Evolutionary conservation across 2,113 vertebrate genomes (phyloP).

Genomic region (Poeciliopsis occidentalis): DNA sequence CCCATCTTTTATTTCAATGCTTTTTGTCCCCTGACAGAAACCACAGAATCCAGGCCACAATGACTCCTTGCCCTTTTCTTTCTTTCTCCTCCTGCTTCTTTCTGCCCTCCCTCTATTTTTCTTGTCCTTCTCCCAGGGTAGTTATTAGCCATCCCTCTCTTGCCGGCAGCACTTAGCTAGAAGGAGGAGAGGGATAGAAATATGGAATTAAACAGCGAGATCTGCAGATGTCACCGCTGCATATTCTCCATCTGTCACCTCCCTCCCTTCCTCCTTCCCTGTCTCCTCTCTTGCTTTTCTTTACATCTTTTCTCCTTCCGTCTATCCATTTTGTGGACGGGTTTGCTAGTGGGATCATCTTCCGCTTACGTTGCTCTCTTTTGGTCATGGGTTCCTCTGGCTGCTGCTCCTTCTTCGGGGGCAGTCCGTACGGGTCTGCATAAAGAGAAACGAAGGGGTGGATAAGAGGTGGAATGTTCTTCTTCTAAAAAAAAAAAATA

Average conservation of each 20-base stretch:
- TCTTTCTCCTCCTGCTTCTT: slow-evolving; percentile 21
- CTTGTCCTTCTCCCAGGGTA: slow-evolving; percentile 69
- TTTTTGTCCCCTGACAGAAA: slow-evolving; percentile 24
- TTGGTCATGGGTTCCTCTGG: slow-evolving; percentile 77
- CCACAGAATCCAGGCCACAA: slow-evolving; percentile 74
- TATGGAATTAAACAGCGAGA: slow-evolving; percentile 77
- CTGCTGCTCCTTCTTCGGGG: slow-evolving; percentile 77
- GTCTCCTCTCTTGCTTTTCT: slow-evolving; percentile 29
- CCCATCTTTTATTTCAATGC: slow-evolving; percentile 30
- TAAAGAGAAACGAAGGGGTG: slow-evolving; percentile 21
- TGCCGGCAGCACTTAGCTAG: slow-evolving; percentile 76
- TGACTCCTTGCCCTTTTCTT: slow-evolving; percentile 75
- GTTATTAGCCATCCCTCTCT: slow-evolving; percentile 79
- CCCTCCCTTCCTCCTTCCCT: slow-evolving; percentile 27
- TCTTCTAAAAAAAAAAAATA: no score
- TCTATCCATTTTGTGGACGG: slow-evolving; percentile 60
- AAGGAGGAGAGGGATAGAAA: slow-evolving; percentile 52
- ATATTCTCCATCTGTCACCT: slow-evolving; percentile 76
- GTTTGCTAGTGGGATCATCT: slow-evolving; percentile 45
- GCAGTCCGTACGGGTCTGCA: slow-evolving; percentile 79
- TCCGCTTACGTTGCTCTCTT: slow-evolving; percentile 63
- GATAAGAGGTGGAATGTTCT: not conserved
- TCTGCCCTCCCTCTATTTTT: slow-evolving; percentile 44
- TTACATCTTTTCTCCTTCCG: slow-evolving; percentile 51
- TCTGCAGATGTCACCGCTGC: slow-evolving; percentile 75